Conservation (phyloP, 2,797 vertebrate genomes). For the Microctenopoma stevenorrisi region DNA sequence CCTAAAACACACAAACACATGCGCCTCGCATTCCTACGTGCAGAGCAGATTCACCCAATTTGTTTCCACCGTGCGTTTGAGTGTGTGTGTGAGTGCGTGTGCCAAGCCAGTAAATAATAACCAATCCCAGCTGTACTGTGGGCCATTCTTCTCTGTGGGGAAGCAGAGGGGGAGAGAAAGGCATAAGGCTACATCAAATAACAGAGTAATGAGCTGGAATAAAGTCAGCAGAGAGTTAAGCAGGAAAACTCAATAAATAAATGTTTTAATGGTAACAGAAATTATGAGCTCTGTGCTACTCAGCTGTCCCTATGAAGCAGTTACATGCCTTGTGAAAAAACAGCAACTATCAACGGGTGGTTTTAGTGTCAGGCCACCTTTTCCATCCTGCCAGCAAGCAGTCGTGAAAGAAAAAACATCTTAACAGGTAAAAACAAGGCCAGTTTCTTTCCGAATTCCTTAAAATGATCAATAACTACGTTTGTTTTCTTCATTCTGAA, state of each 20-base stretch:
- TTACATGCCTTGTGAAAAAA: slow-evolving; percentile 11
- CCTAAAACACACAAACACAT: slow-evolving; percentile 78
- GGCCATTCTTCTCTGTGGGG: slow-evolving; percentile 54
- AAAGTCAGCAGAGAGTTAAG: slow-evolving; percentile 43
- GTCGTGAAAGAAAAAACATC: neutral
- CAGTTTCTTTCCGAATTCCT: slow-evolving; percentile 1
- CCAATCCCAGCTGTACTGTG: slow-evolving; percentile 82
- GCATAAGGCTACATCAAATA: slow-evolving; percentile 58
- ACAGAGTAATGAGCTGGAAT: slow-evolving; percentile 59
- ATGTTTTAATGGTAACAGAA: slow-evolving; percentile 38
- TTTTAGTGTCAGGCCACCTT: slow-evolving; percentile 16
- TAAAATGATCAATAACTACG: slow-evolving; percentile 11
- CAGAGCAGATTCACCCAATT: slow-evolving; percentile 85
- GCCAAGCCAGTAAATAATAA: slow-evolving; percentile 86
- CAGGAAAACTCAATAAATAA: slow-evolving; percentile 40
- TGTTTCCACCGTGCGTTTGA: slow-evolving; percentile 78
- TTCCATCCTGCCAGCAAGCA: slow-evolving; percentile 4
- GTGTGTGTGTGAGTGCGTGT: slow-evolving; percentile 43
- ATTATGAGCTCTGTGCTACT: slow-evolving; percentile 18
- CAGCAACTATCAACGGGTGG: neutral
- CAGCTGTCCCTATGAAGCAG: slow-evolving; percentile 5
- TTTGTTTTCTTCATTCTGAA: neutral
- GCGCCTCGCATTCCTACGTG: slow-evolving; percentile 81
- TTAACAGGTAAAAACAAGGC: slow-evolving; percentile 2
- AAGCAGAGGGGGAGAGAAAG: slow-evolving; percentile 49